phyloP scores from a whole-genome alignment of 2,113 vertebrate species.

The Chloroceryle aenea region DNA sequence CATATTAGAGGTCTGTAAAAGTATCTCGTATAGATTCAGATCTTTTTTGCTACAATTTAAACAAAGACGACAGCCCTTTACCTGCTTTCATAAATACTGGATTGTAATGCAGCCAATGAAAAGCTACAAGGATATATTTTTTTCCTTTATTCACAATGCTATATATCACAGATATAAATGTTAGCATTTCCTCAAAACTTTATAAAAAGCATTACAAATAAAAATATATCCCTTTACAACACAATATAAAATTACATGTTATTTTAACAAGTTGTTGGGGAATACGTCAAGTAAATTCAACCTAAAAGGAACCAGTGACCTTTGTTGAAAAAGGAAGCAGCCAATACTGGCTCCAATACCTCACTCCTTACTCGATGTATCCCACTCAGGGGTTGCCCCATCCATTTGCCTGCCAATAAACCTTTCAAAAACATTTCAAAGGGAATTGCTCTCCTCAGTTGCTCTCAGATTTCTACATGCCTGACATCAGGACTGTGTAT shows the following conservation, averaged over 20 bases:
- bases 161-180: neutral
- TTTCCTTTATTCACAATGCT: neutral
- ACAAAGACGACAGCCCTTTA: neutral
- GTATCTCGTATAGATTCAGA: neutral
- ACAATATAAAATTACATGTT: neutral
- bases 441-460: neutral
- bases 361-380: neutral
- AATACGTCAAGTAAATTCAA: neutral
- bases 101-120: neutral
- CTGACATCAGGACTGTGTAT: neutral
- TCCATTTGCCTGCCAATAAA: slow-evolving; percentile 19
- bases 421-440: slow-evolving; percentile 32
- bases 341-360: neutral
- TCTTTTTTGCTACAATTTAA: neutral
- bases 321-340: neutral
- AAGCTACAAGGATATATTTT: neutral
- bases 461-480: neutral
- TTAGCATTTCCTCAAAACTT: neutral
- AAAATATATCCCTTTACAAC: neutral
- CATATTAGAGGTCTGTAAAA: neutral
- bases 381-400: neutral
- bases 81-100: neutral
- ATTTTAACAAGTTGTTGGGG: neutral
- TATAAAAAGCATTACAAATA: neutral
- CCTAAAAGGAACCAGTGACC: neutral